Conservation (phyloP, 2,797 vertebrate species). For the Pelochelys cantorii region DNA sequence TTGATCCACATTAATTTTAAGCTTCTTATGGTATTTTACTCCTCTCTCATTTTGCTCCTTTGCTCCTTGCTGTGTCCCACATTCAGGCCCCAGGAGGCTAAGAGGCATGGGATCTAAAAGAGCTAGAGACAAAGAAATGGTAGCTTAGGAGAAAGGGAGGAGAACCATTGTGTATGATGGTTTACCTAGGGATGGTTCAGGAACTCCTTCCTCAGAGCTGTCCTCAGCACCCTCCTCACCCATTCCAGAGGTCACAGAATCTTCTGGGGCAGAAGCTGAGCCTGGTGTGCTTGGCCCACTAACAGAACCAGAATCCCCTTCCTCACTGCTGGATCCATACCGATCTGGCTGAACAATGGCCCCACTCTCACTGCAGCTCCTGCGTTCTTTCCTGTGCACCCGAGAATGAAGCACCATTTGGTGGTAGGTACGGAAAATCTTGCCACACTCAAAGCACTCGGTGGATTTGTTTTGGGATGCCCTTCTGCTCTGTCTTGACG, state of each 20-base stretch:
- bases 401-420: constrained; percentile 95
- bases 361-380: constrained; percentile 69
- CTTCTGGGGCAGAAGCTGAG: constrained; percentile 82
- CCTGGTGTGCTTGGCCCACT: constrained; percentile 91
- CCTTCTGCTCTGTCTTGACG: constrained; percentile 85
- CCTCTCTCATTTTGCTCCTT: neutral
- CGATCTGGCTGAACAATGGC: constrained; percentile 71
- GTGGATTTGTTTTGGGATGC: constrained; percentile 87
- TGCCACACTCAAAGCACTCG: constrained; percentile 95
- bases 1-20: neutral
- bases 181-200: constrained; percentile 80
- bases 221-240: constrained; percentile 86
- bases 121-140: neutral
- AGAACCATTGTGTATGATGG: accelerated
- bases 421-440: constrained; percentile 94
- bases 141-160: neutral
- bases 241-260: constrained; percentile 80
- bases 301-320: constrained; percentile 88
- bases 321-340: constrained; percentile 89
- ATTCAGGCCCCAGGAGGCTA: accelerated
- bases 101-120: accelerated
- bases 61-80: neutral
- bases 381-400: constrained; percentile 87
- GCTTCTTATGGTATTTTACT: accelerated
- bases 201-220: constrained; percentile 84